Conservation (phyloP, 2,113 vertebrate species). For the Phylloscopus whistleri region DNA sequence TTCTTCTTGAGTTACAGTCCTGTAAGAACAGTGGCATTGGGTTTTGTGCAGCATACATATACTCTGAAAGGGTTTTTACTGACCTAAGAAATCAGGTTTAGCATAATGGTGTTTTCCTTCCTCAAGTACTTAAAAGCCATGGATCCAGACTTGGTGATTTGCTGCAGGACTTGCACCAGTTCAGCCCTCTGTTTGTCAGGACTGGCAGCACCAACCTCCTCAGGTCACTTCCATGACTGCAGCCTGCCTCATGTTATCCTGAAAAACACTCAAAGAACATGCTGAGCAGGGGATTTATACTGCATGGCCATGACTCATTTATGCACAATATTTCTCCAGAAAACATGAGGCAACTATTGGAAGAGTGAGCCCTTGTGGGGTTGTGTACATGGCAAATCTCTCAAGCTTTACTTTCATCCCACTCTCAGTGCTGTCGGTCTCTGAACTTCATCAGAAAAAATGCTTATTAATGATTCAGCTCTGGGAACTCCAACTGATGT, state of each 20-base stretch:
- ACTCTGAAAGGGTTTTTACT: not conserved
- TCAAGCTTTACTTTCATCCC: not conserved
- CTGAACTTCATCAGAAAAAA: slow-evolving; percentile 2
- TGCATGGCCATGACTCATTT: not conserved
- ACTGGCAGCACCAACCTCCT: not conserved
- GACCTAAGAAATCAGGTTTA: not conserved
- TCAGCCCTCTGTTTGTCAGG: not conserved
- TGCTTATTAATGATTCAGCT: not conserved
- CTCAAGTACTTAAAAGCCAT: not conserved
- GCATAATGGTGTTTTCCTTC: not conserved
- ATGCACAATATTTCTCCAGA: not conserved
- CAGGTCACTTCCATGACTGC: not conserved
- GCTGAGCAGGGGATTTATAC: not conserved
- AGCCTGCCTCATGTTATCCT: not conserved
- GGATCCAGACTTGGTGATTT: rapidly evolving
- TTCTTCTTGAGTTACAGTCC: not conserved
- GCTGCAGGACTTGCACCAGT: not conserved
- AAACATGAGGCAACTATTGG: not conserved
- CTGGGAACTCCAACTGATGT: slow-evolving; percentile 15
- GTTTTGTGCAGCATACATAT: not conserved
- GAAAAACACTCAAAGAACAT: not conserved
- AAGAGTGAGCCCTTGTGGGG: not conserved
- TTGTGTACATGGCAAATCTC: not conserved
- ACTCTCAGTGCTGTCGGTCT: not conserved
- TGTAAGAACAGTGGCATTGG: not conserved